These are phyloP conservation scores for Acanthacorydalis orientalis DNA, from an alignment of 2,888 invertebrate species.

Conservation along the genomic window DNA sequence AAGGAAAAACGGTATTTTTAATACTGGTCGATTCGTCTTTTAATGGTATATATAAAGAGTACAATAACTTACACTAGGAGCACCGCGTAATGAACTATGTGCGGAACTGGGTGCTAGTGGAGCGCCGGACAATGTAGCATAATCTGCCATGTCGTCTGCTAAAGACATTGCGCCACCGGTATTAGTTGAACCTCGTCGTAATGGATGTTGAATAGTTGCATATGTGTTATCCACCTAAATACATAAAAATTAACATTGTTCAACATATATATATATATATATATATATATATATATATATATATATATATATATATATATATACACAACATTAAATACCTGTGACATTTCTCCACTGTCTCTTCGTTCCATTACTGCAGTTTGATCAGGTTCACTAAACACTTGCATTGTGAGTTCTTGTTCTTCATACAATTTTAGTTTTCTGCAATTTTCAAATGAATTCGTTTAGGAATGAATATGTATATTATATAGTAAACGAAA, in stretches of 20 bases:
- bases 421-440: slow-evolving; percentile 81
- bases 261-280: slow-evolving; percentile 2
- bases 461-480: not conserved
- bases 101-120: slow-evolving; percentile 20
- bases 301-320: slow-evolving; percentile 1
- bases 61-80: slow-evolving; percentile 35
- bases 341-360: slow-evolving; percentile 31
- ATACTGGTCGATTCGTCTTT: too few species aligned
- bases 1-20: too few species aligned
- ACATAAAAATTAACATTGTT: slow-evolving; percentile 8
- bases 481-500: not conserved
- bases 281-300: slow-evolving; percentile 2
- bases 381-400: slow-evolving; percentile 63
- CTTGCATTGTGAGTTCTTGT: slow-evolving; percentile 86
- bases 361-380: slow-evolving; percentile 25
- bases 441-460: slow-evolving; percentile 23
- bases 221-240: slow-evolving; percentile 57
- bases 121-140: slow-evolving; percentile 43
- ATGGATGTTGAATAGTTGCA: slow-evolving; percentile 59
- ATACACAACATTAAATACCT: slow-evolving; percentile 20
- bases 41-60: too few species aligned
- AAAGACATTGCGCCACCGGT: slow-evolving; percentile 25
- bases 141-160: slow-evolving; percentile 39
- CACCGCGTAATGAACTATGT: slow-evolving; percentile 31
- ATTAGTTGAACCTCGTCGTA: slow-evolving; percentile 27